Percentiles rank a stretch among this genome's conserved stretches.
Conservation (phyloP, 2,113 vertebrate species). For the Thermophis baileyi region DNA sequence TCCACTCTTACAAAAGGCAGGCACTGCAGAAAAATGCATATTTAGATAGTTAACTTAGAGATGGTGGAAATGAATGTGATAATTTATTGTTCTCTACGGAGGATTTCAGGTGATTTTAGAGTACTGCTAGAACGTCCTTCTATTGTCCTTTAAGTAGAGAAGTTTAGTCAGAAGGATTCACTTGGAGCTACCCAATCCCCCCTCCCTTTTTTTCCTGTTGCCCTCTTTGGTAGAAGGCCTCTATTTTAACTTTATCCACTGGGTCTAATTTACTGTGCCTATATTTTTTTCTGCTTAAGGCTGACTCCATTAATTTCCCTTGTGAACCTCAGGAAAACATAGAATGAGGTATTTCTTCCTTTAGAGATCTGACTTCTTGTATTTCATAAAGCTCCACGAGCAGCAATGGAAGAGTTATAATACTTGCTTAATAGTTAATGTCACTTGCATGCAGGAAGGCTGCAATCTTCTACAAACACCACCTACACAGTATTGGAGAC, state of each 20-base stretch:
- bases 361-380: neutral
- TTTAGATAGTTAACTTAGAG: neutral
- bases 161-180: neutral
- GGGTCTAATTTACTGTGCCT: neutral
- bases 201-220: neutral
- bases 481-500: neutral
- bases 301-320: neutral
- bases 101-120: neutral
- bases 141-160: neutral
- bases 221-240: neutral
- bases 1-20: neutral
- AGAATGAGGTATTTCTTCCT: neutral
- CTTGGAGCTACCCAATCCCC: neutral
- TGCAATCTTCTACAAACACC: neutral
- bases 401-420: neutral
- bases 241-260: neutral
- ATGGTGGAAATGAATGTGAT: neutral
- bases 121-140: neutral
- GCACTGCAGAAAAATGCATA: neutral
- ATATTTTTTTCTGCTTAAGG: neutral
- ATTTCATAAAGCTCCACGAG: neutral
- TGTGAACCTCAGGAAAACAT: neutral
- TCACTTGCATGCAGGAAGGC: neutral
- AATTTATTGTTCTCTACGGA: neutral
- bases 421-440: neutral